Percentiles rank a stretch among this genome's conserved stretches.
These are phyloP conservation scores for Polyploca ridens DNA, from an alignment of 2,888 invertebrate species.

Conservation along the genomic window DNA sequence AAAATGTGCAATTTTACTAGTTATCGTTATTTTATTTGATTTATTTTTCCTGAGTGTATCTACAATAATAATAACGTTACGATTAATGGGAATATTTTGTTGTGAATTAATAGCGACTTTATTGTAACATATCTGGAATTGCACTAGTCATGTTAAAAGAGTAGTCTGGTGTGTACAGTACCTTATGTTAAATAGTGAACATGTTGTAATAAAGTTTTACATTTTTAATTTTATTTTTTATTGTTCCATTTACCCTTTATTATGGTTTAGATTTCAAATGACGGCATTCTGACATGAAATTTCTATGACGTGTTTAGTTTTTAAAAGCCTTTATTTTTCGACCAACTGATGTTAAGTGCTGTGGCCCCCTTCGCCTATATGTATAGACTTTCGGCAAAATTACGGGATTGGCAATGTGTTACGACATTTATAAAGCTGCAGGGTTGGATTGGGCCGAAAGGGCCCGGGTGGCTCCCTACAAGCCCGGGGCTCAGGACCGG, in stretches of 20 bases:
- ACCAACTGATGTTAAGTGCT: too few relatives aligned
- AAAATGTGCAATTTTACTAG: neutral
- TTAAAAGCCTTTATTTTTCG: too few relatives aligned
- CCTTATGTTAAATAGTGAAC: constrained; percentile 49
- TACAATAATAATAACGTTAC: constrained; percentile 13
- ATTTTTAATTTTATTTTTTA: constrained; percentile 54
- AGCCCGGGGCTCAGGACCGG: too few relatives aligned
- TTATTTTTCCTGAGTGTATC: constrained; percentile 35
- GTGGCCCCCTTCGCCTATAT: too few relatives aligned
- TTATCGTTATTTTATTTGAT: neutral
- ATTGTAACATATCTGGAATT: constrained; percentile 63
- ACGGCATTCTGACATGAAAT: too few relatives aligned
- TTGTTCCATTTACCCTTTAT: constrained; percentile 13
- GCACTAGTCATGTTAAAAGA: constrained; percentile 64
- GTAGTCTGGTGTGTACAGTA: constrained; percentile 62
- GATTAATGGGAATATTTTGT: neutral
- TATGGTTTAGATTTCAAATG: neutral
- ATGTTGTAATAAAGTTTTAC: constrained; percentile 76
- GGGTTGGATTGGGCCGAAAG: too few relatives aligned
- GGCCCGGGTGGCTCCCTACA: too few relatives aligned
- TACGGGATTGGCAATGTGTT: too few relatives aligned
- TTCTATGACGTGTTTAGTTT: too few relatives aligned
- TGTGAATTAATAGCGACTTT: neutral
- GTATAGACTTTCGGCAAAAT: too few relatives aligned
- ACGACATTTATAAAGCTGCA: too few relatives aligned